phyloP scores from a whole-genome alignment of 2,888 invertebrate genomes.

The Heliconius cydno region DNA sequence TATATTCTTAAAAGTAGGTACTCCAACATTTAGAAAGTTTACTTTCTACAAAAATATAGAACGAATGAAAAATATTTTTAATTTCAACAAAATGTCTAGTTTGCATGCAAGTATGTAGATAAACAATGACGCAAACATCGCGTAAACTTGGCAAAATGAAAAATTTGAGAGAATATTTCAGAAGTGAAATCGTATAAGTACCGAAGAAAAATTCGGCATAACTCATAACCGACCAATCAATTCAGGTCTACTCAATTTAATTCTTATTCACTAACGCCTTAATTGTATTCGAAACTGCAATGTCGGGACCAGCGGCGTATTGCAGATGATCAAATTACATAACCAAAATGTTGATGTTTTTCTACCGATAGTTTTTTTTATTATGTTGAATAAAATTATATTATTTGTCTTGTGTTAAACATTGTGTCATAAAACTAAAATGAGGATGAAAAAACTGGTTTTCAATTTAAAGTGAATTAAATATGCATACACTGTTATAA shows the following conservation, averaged over 20 bases:
- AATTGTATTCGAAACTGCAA: slow-evolving; percentile 15
- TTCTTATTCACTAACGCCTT: background rate
- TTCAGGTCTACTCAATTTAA: background rate
- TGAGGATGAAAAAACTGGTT: background rate
- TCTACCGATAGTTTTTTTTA: background rate
- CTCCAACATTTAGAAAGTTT: slow-evolving; percentile 22
- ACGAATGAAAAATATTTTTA: slow-evolving; percentile 19
- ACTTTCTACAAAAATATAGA: slow-evolving; percentile 26
- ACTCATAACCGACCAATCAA: slow-evolving; percentile 14
- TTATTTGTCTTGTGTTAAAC: background rate
- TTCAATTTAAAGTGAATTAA: background rate
- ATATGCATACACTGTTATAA: background rate
- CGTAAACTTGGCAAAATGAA: slow-evolving; percentile 4
- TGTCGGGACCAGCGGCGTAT: background rate
- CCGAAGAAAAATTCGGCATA: background rate
- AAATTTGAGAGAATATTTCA: background rate
- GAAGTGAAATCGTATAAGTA: slow-evolving; percentile 2
- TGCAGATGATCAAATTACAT: slow-evolving; percentile 19
- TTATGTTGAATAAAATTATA: background rate
- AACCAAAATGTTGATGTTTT: background rate
- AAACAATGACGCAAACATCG: background rate
- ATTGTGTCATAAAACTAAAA: background rate
- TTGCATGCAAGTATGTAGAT: slow-evolving; percentile 19
- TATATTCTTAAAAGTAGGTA: slow-evolving; percentile 6
- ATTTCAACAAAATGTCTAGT: slow-evolving; percentile 14